Evolutionary conservation across 2,888 invertebrate genomes (phyloP), one percentile per base, ranked within the genome.

Genomic region (Balanococcus diminutus): DNA sequence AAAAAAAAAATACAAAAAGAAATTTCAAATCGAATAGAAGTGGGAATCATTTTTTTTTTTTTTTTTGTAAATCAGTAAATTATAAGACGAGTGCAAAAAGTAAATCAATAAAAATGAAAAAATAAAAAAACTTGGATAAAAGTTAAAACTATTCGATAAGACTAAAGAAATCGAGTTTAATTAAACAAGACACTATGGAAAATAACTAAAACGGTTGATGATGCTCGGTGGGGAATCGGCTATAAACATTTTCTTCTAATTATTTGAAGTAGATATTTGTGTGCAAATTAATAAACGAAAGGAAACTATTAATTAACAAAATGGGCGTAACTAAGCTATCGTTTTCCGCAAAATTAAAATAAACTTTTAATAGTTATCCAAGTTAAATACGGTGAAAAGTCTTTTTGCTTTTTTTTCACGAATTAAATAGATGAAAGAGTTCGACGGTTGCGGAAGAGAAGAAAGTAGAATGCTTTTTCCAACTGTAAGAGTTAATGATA

Each of bases 401-500:
- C 36, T 79, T 79, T 79, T 79, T 36, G n/a, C 36, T 36, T 6
- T n/a, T 72, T 32, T 22, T 72, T 32, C 9, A 28, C 19, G 36
- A 79, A 79, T 79, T 79, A 79, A 79, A 25, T 36, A 79, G 28
- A 79, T 79, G 31, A 79, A 79, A 79, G 75, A 79, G 75, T 79
- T 79, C 75, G 75, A 36, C 75, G 75, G 36, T 79, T 79, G 67
- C 67, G 67, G 67, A 67, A 67, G 67, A 46, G 46, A 67, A 67
- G 67, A 67, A 67, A 67, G 28, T 67, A 67, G 28, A 67, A 67
- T 67, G 28, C 67, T 67, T 67, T 67, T 67, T 67, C 28, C 28
- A 67, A 67, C 67, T 67, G 28, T 67, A 84, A 67, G 61, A 61
- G 84, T 84, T 84, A 84, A 84, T 84, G 84, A 84, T 84, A 84